These are phyloP conservation scores for Blastobasis lacticolella DNA, from an alignment of 2,888 invertebrate genomes.

Conservation along the genomic window DNA sequence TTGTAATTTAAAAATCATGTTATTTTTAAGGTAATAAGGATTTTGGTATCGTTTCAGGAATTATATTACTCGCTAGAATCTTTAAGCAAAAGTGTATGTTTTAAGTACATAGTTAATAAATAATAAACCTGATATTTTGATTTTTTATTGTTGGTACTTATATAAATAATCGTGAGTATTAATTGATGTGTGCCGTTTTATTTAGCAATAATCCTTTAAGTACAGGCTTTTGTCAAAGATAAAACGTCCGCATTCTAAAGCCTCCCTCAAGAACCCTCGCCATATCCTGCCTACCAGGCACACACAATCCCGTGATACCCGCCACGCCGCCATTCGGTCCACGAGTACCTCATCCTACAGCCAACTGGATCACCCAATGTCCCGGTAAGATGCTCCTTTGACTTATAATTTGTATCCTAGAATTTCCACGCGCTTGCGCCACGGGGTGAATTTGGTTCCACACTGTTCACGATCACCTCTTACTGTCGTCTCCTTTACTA, in stretches of 20 bases:
- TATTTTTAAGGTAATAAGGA: conserved; percentile 56
- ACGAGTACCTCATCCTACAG: conserved; percentile 69
- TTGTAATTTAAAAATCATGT: conserved; percentile 61
- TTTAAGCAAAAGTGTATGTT: conserved; percentile 68
- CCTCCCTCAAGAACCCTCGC: conserved; percentile 67
- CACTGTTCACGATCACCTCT: conserved; percentile 6
- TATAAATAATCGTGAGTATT: conserved; percentile 14
- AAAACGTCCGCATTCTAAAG: conserved; percentile 37
- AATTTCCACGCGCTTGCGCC: conserved; percentile 28
- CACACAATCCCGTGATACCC: conserved; percentile 64
- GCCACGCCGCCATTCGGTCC: conserved; percentile 54
- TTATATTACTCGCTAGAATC: conserved; percentile 68
- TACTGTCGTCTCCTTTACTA: conserved; percentile 18
- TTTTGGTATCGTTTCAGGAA: conserved; percentile 61
- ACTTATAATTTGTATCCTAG: conserved; percentile 62
- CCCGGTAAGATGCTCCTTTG: conserved; percentile 71
- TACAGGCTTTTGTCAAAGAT: conserved; percentile 39
- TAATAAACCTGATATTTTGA: conserved; percentile 37
- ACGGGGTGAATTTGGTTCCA: conserved; percentile 6
- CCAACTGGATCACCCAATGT: conserved; percentile 69
- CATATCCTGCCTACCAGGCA: conserved; percentile 64
- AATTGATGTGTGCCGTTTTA: conserved; percentile 16
- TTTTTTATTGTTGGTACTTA: conserved; percentile 23
- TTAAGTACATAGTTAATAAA: conserved; percentile 64
- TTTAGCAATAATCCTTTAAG: conserved; percentile 26